phyloP scores from a whole-genome alignment of 2,888 invertebrate species.

The Cerceris ruficornis region DNA sequence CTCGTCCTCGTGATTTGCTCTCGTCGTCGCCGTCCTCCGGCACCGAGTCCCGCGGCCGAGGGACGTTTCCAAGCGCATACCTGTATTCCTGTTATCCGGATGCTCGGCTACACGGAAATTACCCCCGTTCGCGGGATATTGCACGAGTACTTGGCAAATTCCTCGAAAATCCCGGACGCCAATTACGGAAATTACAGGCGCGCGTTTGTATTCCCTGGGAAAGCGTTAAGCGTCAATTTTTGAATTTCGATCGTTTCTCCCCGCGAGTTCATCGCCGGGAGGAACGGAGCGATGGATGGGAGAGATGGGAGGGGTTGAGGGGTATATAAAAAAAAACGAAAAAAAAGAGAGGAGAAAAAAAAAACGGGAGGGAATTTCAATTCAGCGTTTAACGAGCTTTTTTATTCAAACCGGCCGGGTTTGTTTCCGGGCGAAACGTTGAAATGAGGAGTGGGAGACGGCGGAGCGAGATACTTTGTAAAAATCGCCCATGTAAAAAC shows the following conservation, averaged over 20 bases:
- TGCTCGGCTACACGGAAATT: conserved; percentile 38
- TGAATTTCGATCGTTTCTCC: not conserved
- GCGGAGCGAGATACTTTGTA: conserved; percentile 6
- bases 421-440: not conserved
- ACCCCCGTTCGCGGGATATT: conserved; percentile 11
- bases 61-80: conserved; percentile 22
- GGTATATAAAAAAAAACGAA: too few relatives aligned
- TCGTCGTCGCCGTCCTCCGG: not conserved
- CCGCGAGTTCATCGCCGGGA: too few relatives aligned
- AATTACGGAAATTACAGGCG: conserved; percentile 32
- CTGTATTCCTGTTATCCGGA: conserved; percentile 9
- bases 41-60: conserved; percentile 16
- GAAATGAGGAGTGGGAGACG: not conserved
- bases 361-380: too few relatives aligned
- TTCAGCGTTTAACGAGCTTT: too few relatives aligned
- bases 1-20: conserved; percentile 45
- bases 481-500: conserved; percentile 7
- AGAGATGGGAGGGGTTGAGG: too few relatives aligned
- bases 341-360: too few relatives aligned
- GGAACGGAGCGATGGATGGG: too few relatives aligned
- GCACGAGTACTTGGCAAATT: conserved; percentile 25
- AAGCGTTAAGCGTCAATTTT: not conserved
- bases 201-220: conserved; percentile 8
- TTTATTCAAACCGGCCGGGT: not conserved
- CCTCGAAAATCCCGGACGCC: conserved; percentile 18